Conservation (phyloP, 2,888 invertebrate genomes). For the Amphipoea oculea region DNA sequence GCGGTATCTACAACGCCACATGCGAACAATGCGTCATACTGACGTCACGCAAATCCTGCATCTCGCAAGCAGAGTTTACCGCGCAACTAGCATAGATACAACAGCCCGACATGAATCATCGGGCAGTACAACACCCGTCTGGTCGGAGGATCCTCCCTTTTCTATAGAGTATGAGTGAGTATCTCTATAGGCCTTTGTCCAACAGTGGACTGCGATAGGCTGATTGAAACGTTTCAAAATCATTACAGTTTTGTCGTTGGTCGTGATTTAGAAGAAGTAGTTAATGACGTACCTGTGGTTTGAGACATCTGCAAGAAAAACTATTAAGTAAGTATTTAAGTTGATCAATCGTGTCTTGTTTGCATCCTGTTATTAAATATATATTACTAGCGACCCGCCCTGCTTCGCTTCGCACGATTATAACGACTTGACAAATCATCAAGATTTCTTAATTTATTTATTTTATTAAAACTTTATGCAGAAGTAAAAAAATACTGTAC, state of each 20-base stretch:
- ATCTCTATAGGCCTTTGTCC: neutral
- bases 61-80: too few relatives aligned
- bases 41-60: too few relatives aligned
- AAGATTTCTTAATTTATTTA: too few relatives aligned
- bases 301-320: slow-evolving; percentile 14
- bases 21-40: too few relatives aligned
- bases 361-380: slow-evolving; percentile 45
- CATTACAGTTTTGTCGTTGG: slow-evolving; percentile 1
- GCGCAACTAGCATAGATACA: too few relatives aligned
- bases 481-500: too few relatives aligned
- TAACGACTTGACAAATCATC: neutral
- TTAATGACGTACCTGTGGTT: slow-evolving; percentile 5
- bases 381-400: neutral
- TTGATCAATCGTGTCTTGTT: slow-evolving; percentile 38
- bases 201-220: neutral
- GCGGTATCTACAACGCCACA: too few relatives aligned
- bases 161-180: too few relatives aligned
- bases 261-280: slow-evolving; percentile 14
- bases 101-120: too few relatives aligned
- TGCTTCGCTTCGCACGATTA: neutral
- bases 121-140: too few relatives aligned
- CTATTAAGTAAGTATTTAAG: slow-evolving; percentile 1
- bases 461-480: too few relatives aligned
- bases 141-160: too few relatives aligned
- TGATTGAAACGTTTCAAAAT: neutral